These are phyloP conservation scores for Varroa destructor DNA, from an alignment of 1,140 invertebrate genomes.

Conservation along the genomic window DNA sequence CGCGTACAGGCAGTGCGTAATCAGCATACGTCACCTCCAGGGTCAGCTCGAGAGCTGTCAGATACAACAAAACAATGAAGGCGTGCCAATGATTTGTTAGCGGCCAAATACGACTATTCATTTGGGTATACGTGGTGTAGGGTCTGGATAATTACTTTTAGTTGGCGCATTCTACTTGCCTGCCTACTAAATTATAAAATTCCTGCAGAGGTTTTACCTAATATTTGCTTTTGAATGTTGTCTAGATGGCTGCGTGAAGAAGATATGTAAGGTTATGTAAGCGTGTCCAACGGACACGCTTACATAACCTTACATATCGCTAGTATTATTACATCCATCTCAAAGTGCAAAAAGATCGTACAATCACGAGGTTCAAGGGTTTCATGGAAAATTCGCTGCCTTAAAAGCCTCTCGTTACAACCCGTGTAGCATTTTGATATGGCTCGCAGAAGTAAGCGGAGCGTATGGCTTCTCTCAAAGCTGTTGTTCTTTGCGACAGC, in stretches of 20 bases:
- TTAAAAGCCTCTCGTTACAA: neutral
- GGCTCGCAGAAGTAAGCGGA: neutral
- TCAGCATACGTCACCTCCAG: too few relatives aligned
- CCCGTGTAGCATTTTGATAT: neutral
- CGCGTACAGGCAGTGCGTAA: too few relatives aligned
- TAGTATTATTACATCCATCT: neutral
- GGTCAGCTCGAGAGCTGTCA: too few relatives aligned
- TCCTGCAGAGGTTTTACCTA: too few relatives aligned
- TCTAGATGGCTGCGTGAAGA: neutral
- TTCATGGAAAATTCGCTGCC: neutral
- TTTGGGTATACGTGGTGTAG: too few relatives aligned
- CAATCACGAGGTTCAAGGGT: conserved; percentile 11
- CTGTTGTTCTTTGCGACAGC: neutral
- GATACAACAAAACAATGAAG: too few relatives aligned
- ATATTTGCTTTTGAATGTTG: too few relatives aligned
- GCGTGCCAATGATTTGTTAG: too few relatives aligned
- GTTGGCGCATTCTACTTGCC: too few relatives aligned
- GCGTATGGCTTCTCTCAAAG: neutral
- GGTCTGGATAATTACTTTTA: too few relatives aligned
- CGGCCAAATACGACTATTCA: too few relatives aligned
- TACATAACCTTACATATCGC: neutral
- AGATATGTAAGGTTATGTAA: neutral
- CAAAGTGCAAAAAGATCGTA: neutral
- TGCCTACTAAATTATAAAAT: too few relatives aligned
- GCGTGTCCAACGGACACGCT: neutral